Evolutionary conservation across 2,797 vertebrate genomes (phyloP).

Genomic region (Amblyopsis hoosieri): DNA sequence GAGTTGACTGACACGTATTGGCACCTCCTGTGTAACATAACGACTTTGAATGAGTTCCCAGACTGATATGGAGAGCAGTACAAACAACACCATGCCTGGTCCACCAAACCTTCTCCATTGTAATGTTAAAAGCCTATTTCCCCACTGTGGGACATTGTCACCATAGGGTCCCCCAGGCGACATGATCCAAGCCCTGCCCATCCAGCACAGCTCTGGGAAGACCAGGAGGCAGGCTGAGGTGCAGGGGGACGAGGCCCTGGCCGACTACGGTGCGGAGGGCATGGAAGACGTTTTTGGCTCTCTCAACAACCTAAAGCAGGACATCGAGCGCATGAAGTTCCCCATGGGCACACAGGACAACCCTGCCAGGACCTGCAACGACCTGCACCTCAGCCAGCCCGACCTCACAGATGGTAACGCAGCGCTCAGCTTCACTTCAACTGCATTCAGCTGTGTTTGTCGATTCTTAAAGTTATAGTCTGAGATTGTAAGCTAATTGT

Average conservation of each 20-base stretch:
- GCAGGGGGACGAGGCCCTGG: conserved; percentile 82
- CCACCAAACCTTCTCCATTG: not conserved
- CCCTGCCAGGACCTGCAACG: conserved; percentile 94
- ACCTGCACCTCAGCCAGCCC: conserved; percentile 93
- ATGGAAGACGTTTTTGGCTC: conserved; percentile 97
- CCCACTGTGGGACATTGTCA: conserved; percentile 12
- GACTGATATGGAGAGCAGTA: too few relatives aligned
- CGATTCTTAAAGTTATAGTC: too few relatives aligned
- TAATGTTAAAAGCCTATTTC: not conserved
- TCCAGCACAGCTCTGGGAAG: conserved; percentile 85
- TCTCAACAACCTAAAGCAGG: conserved; percentile 92
- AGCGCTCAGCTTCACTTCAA: too few relatives aligned
- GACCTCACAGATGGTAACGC: conserved; percentile 91
- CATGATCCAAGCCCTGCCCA: conserved; percentile 92
- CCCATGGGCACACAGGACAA: conserved; percentile 95
- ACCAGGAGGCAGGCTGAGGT: conserved; percentile 82
- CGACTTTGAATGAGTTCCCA: too few relatives aligned
- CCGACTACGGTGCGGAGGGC: conserved; percentile 87
- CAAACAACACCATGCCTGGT: not conserved
- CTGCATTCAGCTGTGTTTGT: too few relatives aligned
- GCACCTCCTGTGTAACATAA: too few relatives aligned
- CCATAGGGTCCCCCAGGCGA: conserved; percentile 92
- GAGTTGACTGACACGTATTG: too few relatives aligned
- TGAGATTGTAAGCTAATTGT: too few relatives aligned
- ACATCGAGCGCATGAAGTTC: conserved; percentile 97